These are phyloP conservation scores for Sycobia sp. DNA, from an alignment of 1,140 invertebrate species.

Conservation along the genomic window DNA sequence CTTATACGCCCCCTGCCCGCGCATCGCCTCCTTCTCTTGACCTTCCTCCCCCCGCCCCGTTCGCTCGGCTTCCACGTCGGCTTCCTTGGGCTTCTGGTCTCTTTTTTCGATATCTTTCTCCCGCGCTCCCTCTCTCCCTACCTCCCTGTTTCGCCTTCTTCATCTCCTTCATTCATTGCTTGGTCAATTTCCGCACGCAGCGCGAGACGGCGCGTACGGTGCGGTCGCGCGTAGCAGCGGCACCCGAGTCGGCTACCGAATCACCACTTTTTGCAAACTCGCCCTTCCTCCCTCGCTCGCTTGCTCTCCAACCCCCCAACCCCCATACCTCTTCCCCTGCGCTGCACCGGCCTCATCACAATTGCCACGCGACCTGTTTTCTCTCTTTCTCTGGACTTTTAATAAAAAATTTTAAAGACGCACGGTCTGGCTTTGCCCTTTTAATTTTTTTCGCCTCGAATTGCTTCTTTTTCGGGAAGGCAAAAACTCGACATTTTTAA, in stretches of 20 bases:
- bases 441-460: conserved; percentile 7
- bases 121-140: not conserved
- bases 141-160: not conserved
- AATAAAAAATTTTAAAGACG: conserved; percentile 27
- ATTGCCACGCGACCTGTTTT: conserved; percentile 49
- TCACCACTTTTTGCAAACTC: conserved; percentile 34
- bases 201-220: not conserved
- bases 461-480: not conserved
- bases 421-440: not conserved
- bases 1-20: conserved; percentile 12
- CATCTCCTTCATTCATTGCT: conserved; percentile 21
- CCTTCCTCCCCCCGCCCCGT: not conserved
- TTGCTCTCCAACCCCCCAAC: conserved; percentile 1
- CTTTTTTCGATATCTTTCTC: conserved; percentile 31
- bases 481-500: conserved; percentile 21
- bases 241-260: conserved; percentile 30
- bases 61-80: conserved; percentile 6
- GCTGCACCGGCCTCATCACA: conserved; percentile 42
- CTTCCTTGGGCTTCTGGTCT: conserved; percentile 21
- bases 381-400: conserved; percentile 8
- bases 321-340: no score
- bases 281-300: conserved; percentile 27
- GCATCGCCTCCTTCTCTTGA: conserved; percentile 6
- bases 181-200: conserved; percentile 24
- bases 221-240: not conserved